phyloP scores from a whole-genome alignment of 2,113 vertebrate genomes.

The Sakesphorus luctuosus region DNA sequence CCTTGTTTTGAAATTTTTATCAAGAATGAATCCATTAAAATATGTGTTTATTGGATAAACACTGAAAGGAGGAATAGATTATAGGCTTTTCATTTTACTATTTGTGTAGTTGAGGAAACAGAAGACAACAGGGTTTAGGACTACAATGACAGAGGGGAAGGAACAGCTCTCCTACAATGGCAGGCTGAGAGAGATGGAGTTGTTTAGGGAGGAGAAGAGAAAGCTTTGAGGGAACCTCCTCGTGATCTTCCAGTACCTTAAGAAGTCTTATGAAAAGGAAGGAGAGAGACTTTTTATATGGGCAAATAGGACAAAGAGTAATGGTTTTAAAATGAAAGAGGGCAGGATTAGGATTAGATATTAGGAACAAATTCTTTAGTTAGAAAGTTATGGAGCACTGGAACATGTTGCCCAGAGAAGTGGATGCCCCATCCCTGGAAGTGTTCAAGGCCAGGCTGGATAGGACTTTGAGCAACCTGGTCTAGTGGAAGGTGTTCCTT shows the following conservation, averaged over 20 bases:
- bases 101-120: not conserved
- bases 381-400: not conserved
- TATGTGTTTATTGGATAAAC: not conserved
- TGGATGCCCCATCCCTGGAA: not conserved
- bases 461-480: not conserved
- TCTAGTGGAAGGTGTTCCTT: not conserved
- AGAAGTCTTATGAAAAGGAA: not conserved
- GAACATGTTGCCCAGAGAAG: not conserved
- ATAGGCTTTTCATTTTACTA: not conserved
- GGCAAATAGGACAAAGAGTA: not conserved
- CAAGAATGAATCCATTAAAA: not conserved
- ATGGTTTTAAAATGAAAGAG: not conserved
- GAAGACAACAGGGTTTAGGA: not conserved
- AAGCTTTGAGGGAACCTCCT: not conserved
- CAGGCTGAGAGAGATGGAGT: not conserved
- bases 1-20: not conserved
- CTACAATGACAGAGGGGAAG: not conserved
- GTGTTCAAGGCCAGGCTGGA: not conserved
- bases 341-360: not conserved
- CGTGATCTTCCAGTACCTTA: not conserved
- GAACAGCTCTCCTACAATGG: not conserved
- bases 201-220: not conserved
- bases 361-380: not conserved
- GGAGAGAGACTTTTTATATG: not conserved
- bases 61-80: not conserved